phyloP scores from a whole-genome alignment of 2,888 invertebrate species.

The Monochamus alternatus region DNA sequence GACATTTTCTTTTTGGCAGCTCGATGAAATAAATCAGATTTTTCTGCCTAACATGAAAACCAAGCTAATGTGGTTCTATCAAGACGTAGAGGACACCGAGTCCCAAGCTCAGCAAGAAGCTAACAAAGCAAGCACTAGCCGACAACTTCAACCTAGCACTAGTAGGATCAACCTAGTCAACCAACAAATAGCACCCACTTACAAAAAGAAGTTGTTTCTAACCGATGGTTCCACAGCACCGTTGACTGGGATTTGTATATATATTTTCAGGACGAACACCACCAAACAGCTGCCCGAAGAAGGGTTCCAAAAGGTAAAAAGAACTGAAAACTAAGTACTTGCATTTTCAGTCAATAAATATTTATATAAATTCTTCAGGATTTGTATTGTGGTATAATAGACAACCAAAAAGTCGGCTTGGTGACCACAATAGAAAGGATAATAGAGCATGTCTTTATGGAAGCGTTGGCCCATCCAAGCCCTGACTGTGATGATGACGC shows the following conservation, averaged over 20 bases:
- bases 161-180: slow-evolving; percentile 66
- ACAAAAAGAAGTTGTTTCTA: slow-evolving; percentile 87
- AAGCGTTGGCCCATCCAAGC: slow-evolving; percentile 87
- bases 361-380: slow-evolving; percentile 60
- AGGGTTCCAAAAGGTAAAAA: slow-evolving; percentile 87
- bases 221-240: slow-evolving; percentile 89
- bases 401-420: slow-evolving; percentile 84
- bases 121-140: slow-evolving; percentile 63
- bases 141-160: slow-evolving; percentile 64
- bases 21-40: slow-evolving; percentile 91
- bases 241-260: slow-evolving; percentile 87
- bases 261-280: slow-evolving; percentile 88
- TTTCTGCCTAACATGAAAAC: slow-evolving; percentile 89
- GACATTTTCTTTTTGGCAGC: slow-evolving; percentile 70
- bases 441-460: slow-evolving; percentile 92
- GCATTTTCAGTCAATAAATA: slow-evolving; percentile 3
- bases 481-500: slow-evolving; percentile 88
- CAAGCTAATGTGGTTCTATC: slow-evolving; percentile 91
- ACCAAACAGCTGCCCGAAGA: slow-evolving; percentile 91
- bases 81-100: slow-evolving; percentile 84
- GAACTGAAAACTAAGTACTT: background rate
- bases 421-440: slow-evolving; percentile 91
- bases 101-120: slow-evolving; percentile 67
- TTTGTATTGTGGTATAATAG: slow-evolving; percentile 85
- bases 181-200: slow-evolving; percentile 69